Evolutionary conservation across 2,888 invertebrate genomes (phyloP), one percentile per base, ranked within the genome.

Genomic region (Rotaria magnacalcarata): DNA sequence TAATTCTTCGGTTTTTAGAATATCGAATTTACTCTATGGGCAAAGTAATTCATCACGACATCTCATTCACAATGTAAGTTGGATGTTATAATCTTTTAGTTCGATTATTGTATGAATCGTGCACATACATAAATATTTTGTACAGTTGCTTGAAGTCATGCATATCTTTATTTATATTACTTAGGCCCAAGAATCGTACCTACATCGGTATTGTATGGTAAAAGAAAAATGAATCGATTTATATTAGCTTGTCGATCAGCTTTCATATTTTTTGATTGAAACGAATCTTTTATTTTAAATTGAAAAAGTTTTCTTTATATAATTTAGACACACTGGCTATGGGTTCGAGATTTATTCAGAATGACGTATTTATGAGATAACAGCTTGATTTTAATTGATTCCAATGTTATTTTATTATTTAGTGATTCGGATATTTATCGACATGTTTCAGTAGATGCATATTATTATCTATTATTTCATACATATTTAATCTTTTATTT

Each of bases 401-500:
- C 34, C 34, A 34, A 34, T n/a, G 14, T 67, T 3, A 34, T 67
- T 6, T 3, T 41, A 34, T 47, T 21, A 19, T 47, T 34, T 75
- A 86, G 86, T 43, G 86, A 86, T 47, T 60, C 75, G 47, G 80
- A 87, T 47, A 47, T 87, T 8, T 75, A 85, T 43, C 60, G 75
- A 84, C 85, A 84, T 43, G 87, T 87, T 84, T 87, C 88, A 24
- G 85, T 85, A 54, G 88, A 88, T 74, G 88, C 88, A 24, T 60
- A 87, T 74, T 84, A 87, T 85, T 97, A 97, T 91, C 92, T 97
- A 87, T 95, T 95, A 21, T 97, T 97, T 91, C 96, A 97, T 91
- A 93, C 95, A 88, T 95, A 97, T 91, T 93, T 97, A 86, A 94
- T 97, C 89, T 92, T 94, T 43, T 93, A 96, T 87, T 94, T 95